Base-by-base conservation (phyloP, 2,888 invertebrate species). In the Crematogaster levior region DNA sequence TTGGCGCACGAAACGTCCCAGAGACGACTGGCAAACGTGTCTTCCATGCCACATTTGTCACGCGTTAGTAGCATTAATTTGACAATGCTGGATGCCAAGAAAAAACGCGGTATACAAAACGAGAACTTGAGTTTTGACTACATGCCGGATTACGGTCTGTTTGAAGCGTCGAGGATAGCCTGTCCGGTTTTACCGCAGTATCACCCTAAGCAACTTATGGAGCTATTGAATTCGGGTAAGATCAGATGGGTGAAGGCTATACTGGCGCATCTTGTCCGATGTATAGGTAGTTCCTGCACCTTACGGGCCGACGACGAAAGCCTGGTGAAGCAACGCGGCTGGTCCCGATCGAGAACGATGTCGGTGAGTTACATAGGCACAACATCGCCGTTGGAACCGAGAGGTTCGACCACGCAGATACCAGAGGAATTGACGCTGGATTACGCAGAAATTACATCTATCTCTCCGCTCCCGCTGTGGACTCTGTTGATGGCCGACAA, bases 171-270 rank as follows among this genome's bases (percentile, higher is more conserved):
- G 6, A 96, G 99, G 85, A 98, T 99, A 93, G 99, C 99, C 0
- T 99, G 99, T 91, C 99, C 99, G 0, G 99, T 99, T 58, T 95
- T 99, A 83, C 99, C 99, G 0, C 99, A 99, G 92, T 99, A 99
- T 94, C 99, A 99, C 95, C 99, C 99, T 0, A 99, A 99, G 92
- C 99, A 99, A 92, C 95, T 99, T 48, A 99, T 99, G 98, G 99
- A 99, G 93, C 95, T 99, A 53, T 95, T 99, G 40, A 99, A 99
- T 95, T 99, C 99, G 75, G 99, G 99, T 3, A 99, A 99, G 95
- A 99, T 99, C 89, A 96, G 98, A 92, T 98, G 99, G 97, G 99
- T 99, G 0, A 99, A 99, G 94, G 99, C 99, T 0, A 99, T 99
- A 86, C 96, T 99, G 60, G 97, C 98, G 0, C 99, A 99, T 95